A percentile compares a stretch with the other conserved stretches of the same genome.
Conservation (phyloP, 2,113 vertebrate genomes). For the Hypocryptadius cinnamomeus region DNA sequence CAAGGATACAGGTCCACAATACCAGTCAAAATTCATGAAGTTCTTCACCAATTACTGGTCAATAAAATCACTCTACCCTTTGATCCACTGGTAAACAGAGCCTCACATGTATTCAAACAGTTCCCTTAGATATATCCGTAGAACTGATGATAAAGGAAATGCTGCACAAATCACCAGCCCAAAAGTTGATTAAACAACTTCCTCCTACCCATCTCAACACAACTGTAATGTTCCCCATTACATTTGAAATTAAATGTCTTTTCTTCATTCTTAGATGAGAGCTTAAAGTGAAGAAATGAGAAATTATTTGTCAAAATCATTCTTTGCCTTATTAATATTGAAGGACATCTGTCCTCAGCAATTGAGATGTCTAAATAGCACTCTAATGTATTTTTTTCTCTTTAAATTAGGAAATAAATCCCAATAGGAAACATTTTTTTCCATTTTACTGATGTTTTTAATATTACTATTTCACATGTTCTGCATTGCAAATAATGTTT, state of each 20-base stretch:
- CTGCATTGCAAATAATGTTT: neutral
- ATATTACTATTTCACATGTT: neutral
- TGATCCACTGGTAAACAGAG: neutral
- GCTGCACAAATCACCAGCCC: neutral
- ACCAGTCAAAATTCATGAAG: neutral
- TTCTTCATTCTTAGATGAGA: neutral
- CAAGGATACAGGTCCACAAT: neutral
- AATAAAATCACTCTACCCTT: neutral
- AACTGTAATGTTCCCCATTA: neutral
- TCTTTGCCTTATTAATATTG: neutral
- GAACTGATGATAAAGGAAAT: neutral
- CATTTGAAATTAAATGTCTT: neutral
- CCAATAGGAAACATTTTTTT: neutral
- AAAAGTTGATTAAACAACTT: neutral
- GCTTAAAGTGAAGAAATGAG: neutral
- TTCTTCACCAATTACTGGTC: neutral
- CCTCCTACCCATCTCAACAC: neutral
- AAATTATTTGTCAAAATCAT: neutral
- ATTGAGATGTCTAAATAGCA: neutral
- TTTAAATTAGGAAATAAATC: neutral
- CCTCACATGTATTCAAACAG: neutral
- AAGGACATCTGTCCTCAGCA: neutral
- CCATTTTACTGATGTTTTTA: neutral
- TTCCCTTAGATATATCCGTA: fast-evolving
- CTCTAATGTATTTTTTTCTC: neutral